Conservation (phyloP, 2,113 vertebrate species). For the Vulpes ferrilata region DNA sequence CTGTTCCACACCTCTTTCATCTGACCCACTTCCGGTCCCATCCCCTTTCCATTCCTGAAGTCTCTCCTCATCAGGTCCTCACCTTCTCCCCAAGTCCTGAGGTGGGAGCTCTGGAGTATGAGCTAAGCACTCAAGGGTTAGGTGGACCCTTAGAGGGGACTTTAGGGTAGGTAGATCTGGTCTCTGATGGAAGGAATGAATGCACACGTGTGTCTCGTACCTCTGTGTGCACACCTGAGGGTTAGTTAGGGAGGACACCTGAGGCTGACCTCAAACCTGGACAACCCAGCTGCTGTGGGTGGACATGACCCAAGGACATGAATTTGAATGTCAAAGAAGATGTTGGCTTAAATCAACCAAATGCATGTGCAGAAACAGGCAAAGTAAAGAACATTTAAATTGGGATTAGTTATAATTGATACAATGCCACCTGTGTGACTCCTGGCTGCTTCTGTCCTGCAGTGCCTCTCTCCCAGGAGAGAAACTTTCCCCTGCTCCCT, state of each 20-base stretch:
- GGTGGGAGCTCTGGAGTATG: neutral
- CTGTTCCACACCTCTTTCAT: neutral
- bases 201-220: neutral
- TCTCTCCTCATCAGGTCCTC: neutral
- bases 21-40: neutral
- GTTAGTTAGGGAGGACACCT: neutral
- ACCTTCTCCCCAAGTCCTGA: neutral
- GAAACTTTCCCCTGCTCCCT: too few relatives aligned
- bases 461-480: neutral
- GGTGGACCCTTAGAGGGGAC: neutral
- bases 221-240: neutral
- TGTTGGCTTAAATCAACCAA: neutral
- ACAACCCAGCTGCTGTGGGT: neutral
- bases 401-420: neutral
- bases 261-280: neutral
- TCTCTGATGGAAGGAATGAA: neutral
- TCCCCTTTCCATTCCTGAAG: neutral
- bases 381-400: neutral
- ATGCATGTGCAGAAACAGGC: neutral
- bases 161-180: neutral
- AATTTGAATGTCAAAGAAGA: neutral
- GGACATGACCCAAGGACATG: too few relatives aligned
- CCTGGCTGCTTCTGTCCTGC: neutral
- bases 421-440: neutral
- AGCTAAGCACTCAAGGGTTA: neutral